Percentiles rank a stretch among this genome's conserved stretches.
phyloP scores from a whole-genome alignment of 2,797 vertebrate genomes.

The Lithobates pipiens region DNA sequence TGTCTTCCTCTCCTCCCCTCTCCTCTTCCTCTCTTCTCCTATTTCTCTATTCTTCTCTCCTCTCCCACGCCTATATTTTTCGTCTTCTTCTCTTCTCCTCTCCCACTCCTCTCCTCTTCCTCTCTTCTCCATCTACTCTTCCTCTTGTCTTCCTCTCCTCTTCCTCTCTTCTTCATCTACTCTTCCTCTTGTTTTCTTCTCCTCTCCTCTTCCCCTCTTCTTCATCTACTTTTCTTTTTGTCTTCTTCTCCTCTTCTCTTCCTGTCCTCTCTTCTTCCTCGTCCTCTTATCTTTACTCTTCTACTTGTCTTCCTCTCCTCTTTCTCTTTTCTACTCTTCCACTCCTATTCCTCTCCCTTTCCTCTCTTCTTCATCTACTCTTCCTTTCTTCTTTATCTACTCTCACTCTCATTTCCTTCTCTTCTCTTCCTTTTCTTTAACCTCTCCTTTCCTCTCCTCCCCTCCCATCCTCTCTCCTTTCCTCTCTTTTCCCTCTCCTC shows the following conservation, averaged over 20 bases:
- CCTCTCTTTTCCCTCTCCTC: no score
- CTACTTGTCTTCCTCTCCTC: neutral
- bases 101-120: neutral
- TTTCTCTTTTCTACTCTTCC: no score
- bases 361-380: neutral
- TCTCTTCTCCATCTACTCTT: neutral
- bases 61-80: no score
- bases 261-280: neutral
- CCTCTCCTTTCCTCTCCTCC: neutral
- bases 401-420: neutral
- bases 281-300: no score
- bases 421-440: neutral
- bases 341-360: neutral
- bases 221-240: neutral
- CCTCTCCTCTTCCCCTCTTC: neutral
- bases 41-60: neutral
- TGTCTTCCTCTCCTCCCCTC: no score
- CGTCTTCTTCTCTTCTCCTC: neutral
- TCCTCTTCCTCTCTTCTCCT: neutral
- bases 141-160: neutral
- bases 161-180: neutral
- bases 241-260: neutral
- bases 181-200: neutral
- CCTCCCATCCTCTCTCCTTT: slow-evolving; percentile 3
- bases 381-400: neutral